Evolutionary conservation across 2,797 vertebrate genomes (phyloP).

Genomic region (Spizella passerina): DNA sequence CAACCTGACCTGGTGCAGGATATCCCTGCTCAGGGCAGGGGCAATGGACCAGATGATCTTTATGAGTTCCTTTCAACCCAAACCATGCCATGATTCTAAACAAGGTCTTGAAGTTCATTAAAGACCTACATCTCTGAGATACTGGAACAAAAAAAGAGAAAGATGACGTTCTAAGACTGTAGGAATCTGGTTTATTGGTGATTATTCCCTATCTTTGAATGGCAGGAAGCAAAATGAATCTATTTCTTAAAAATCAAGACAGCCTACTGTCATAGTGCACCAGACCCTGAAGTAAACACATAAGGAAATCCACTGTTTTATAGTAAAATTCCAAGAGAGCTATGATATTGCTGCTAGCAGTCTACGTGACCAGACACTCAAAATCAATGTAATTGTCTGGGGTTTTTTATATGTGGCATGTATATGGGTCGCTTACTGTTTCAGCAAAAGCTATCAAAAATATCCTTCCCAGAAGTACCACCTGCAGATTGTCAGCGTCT

Average conservation of each 20-base stretch:
- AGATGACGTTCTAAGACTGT: neutral
- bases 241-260: neutral
- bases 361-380: neutral
- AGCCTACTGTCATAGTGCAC: neutral
- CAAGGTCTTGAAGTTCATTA: neutral
- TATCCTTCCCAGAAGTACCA: neutral
- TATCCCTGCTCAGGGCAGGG: neutral
- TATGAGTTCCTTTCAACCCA: neutral
- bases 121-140: neutral
- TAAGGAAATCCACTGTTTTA: neutral
- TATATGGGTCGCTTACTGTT: neutral
- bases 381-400: neutral
- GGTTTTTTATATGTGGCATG: neutral
- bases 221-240: neutral
- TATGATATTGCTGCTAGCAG: neutral
- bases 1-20: neutral
- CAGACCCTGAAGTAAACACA: neutral
- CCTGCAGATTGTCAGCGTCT: neutral
- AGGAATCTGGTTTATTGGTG: neutral
- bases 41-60: neutral
- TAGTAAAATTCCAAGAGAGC: neutral
- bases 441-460: neutral
- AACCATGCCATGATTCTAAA: neutral
- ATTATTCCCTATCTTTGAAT: neutral
- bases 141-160: neutral